phyloP scores from a whole-genome alignment of 2,888 invertebrate genomes.

The Eupithecia exiguata region DNA sequence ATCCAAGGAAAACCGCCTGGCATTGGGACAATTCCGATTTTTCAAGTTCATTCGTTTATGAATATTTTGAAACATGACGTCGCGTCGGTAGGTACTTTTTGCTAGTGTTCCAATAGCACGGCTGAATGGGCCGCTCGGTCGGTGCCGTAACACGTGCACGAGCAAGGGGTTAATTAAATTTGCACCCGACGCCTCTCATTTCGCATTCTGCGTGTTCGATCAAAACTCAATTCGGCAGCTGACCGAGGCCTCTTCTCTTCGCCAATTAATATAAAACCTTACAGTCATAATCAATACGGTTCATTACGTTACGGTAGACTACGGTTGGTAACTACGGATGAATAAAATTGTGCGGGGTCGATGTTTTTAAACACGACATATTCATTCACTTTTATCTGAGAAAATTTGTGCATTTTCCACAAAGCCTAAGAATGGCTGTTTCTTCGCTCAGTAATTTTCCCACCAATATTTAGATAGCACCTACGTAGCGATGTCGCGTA shows the following conservation, averaged over 20 bases:
- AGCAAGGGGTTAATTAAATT: conserved; percentile 83
- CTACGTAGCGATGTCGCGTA: background rate
- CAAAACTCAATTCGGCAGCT: conserved; percentile 82
- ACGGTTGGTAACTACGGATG: background rate
- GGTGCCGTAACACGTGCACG: conserved; percentile 58
- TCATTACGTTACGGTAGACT: conserved; percentile 42
- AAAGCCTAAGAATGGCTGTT: background rate
- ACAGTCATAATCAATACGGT: background rate
- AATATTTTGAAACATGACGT: conserved; percentile 20
- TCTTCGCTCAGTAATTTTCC: background rate
- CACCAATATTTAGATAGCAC: background rate
- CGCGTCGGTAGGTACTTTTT: conserved; percentile 21
- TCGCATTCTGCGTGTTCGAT: conserved; percentile 82
- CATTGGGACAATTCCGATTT: background rate
- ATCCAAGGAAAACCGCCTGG: background rate
- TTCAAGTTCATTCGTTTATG: conserved; percentile 9
- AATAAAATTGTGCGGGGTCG: background rate
- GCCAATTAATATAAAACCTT: conserved; percentile 55
- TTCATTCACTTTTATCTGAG: background rate
- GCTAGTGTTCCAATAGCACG: conserved; percentile 33
- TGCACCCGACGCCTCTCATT: conserved; percentile 79
- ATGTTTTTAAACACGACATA: background rate
- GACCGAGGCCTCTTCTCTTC: conserved; percentile 65
- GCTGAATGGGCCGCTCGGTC: conserved; percentile 48
- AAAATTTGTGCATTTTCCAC: background rate